Evolutionary conservation across 2,888 invertebrate genomes (phyloP).

Genomic region (Mythimna albipuncta): DNA sequence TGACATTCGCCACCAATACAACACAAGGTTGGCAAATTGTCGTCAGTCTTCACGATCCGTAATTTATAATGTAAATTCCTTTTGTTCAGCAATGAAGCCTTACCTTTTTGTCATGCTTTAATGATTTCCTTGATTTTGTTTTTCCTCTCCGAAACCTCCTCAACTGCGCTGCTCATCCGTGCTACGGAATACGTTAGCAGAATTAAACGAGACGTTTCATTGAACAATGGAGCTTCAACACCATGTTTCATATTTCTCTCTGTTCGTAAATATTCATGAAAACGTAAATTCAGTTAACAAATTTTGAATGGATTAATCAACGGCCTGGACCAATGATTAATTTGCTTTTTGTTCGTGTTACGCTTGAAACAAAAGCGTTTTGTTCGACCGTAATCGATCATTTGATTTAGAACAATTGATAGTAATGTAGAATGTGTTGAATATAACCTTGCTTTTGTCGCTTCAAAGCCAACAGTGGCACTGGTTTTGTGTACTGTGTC

Average conservation of each 20-base stretch:
- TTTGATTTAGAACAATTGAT: constrained; percentile 74
- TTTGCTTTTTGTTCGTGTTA: constrained; percentile 50
- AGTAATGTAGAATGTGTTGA: constrained; percentile 76
- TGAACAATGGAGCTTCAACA: constrained; percentile 43
- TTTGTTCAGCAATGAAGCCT: constrained; percentile 56
- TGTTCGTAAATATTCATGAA: constrained; percentile 41
- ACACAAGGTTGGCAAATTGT: constrained; percentile 69
- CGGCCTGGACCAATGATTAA: constrained; percentile 47
- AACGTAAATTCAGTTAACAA: constrained; percentile 43
- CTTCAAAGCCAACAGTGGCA: constrained; percentile 69
- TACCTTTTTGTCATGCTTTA: constrained; percentile 57
- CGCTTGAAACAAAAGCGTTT: constrained; percentile 50
- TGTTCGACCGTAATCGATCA: constrained; percentile 48
- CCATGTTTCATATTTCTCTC: constrained; percentile 43
- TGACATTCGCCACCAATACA: constrained; percentile 65
- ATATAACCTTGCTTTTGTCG: constrained; percentile 73
- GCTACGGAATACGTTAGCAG: constrained; percentile 44
- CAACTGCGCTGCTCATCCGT: constrained; percentile 48
- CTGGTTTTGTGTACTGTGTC: constrained; percentile 59
- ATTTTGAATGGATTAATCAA: constrained; percentile 54
- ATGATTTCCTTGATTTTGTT: constrained; percentile 65
- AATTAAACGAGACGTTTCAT: constrained; percentile 51
- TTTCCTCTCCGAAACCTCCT: constrained; percentile 52
- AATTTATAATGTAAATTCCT: constrained; percentile 63
- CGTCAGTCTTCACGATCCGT: constrained; percentile 64